Base-by-base conservation (phyloP, 2,888 invertebrate species). In the Sinotaia quadrata region DNA sequence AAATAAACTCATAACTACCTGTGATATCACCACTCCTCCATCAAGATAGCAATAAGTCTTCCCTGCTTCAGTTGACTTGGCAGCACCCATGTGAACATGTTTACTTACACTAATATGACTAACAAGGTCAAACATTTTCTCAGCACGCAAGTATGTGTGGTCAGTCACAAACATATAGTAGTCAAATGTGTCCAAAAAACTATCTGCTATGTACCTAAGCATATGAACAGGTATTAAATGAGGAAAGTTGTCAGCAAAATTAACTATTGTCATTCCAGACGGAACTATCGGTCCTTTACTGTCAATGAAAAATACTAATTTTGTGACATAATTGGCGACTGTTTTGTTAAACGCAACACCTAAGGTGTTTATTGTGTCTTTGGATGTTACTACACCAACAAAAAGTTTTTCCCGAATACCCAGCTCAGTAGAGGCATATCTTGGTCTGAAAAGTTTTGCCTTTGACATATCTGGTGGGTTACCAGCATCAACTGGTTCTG, bases 381-480 rank as follows among this genome's bases (percentile, higher is more conserved):
- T 75, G 4, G 81, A 79, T 24, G 94, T 94, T 82, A 97, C 90
- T 44, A 97, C 93, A 24, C 94, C 96, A 37, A 96, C 92, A 84
- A 97, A 94, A 18, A 97, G 87, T 84, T 95, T 95, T 77, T 95
- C 95, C 72, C 94, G 91, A 79, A 98, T 97, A 24, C 96, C 97
- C 67, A 98, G 91, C 88, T 98, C 98, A 0, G 97, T 96, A 58
- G 95, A 95, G 85, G 96, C 97, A 90, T 96, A 98, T 29, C 97
- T 91, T 0, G 97, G 96, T 2, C 98, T 91, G 65, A 93, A 91
- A 5, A 78, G 72, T 41, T 74, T 76, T 2, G 68, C 29, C 18
- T 56, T 65, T 10, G 65, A 34, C n/a, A n/a, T n/a, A n/a, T n/a
- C n/a, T n/a, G n/a, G n/a, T n/a, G n/a, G n/a, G 4, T 15, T 37